phyloP scores from a whole-genome alignment of 2,888 invertebrate genomes.

The Leistus spinibarbis region DNA sequence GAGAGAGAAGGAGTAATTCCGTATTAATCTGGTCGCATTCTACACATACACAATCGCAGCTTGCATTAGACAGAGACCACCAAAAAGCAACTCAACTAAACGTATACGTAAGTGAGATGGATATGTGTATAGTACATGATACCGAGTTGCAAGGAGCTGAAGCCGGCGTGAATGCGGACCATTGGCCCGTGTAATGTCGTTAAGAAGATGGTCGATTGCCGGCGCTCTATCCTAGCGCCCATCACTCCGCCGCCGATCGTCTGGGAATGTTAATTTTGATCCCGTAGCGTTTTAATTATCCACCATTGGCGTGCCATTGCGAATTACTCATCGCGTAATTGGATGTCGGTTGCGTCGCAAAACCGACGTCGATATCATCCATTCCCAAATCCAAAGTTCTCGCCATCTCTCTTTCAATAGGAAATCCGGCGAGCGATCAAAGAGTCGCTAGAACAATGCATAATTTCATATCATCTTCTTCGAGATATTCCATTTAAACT shows the following conservation, averaged over 20 bases:
- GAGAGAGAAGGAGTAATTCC: conserved; percentile 31
- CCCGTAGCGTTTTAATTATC: conserved; percentile 53
- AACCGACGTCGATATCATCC: background rate
- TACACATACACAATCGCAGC: background rate
- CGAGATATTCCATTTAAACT: too few relatives aligned
- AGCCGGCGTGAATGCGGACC: background rate
- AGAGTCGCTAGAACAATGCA: too few relatives aligned
- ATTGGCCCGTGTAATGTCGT: conserved; percentile 12
- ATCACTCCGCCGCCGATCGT: background rate
- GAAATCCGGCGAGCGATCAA: background rate
- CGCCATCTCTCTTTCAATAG: background rate
- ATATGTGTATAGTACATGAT: background rate
- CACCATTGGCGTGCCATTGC: conserved; percentile 55
- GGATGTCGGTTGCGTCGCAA: conserved; percentile 47
- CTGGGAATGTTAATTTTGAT: conserved; percentile 49
- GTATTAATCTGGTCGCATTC: conserved; percentile 26
- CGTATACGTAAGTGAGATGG: background rate
- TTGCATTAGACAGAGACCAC: background rate
- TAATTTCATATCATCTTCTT: too few relatives aligned
- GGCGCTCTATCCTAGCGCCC: background rate
- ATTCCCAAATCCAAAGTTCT: too few relatives aligned
- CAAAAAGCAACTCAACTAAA: background rate
- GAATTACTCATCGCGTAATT: conserved; percentile 54
- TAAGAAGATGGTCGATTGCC: conserved; percentile 13
- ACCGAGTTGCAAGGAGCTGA: background rate